Conservation (phyloP, 2,797 vertebrate species). For the Muscicapa striata region DNA sequence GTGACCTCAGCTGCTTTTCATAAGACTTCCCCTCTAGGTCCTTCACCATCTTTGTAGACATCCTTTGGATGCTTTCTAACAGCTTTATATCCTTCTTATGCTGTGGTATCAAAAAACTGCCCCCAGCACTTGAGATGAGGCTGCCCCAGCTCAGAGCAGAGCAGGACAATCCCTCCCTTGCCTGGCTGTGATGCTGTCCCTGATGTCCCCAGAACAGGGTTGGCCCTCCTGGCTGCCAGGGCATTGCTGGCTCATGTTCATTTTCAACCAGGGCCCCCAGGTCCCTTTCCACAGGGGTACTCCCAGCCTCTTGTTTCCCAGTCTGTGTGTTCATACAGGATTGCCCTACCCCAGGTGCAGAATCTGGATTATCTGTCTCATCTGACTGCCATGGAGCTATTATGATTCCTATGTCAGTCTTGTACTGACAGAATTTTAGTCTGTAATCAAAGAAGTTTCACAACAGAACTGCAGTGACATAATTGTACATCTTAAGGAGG, state of each 20-base stretch:
- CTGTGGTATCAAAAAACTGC: neutral
- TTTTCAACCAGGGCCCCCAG: rapidly evolving
- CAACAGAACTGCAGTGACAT: neutral
- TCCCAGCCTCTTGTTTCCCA: neutral
- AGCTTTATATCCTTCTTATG: neutral
- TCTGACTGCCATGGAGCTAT: neutral
- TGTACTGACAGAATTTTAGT: neutral
- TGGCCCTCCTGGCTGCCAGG: neutral
- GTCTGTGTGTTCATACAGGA: neutral
- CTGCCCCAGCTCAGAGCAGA: rapidly evolving
- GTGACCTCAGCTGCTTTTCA: neutral
- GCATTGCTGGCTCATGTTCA: rapidly evolving
- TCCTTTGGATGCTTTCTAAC: neutral
- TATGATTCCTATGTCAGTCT: neutral
- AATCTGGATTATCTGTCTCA: neutral
- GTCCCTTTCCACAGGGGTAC: neutral
- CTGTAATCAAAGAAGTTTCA: neutral
- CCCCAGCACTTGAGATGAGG: rapidly evolving
- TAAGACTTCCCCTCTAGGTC: neutral
- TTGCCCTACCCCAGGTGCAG: neutral
- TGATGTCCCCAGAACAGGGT: rapidly evolving
- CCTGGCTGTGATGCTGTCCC: rapidly evolving
- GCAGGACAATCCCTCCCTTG: neutral
- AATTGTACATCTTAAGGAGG: neutral
- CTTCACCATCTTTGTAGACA: neutral